A percentile compares a stretch with the other conserved stretches of the same genome.
Conservation (phyloP, 2,113 vertebrate species). For the Nibea albiflora region DNA sequence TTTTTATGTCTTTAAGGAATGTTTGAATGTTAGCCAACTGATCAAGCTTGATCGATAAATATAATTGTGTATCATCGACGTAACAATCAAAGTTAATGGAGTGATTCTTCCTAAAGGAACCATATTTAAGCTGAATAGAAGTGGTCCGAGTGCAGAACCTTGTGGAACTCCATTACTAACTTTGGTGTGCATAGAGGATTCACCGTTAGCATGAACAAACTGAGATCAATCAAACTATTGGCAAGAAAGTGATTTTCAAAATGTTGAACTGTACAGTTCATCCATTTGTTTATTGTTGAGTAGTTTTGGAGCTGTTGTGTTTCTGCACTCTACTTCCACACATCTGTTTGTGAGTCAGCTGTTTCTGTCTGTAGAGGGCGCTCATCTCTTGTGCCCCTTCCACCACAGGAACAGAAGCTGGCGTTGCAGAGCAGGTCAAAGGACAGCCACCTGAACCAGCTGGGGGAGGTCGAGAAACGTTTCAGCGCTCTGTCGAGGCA, state of each 20-base stretch:
- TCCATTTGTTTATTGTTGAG: neutral
- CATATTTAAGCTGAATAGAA: no score
- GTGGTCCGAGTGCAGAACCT: no score
- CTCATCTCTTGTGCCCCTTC: conserved; percentile 4
- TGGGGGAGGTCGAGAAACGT: conserved; percentile 91
- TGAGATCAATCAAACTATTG: neutral
- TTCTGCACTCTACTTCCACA: neutral
- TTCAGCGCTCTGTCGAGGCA: conserved; percentile 86
- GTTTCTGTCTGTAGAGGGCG: neutral
- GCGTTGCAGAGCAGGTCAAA: conserved; percentile 88
- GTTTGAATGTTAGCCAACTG: no score
- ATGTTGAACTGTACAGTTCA: neutral
- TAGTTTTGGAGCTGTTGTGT: neutral
- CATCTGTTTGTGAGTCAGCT: neutral
- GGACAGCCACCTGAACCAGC: conserved; percentile 90
- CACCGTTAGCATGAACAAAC: no score
- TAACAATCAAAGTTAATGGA: no score
- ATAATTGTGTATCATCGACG: no score
- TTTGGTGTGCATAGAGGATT: no score
- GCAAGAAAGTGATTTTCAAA: neutral
- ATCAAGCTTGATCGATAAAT: no score
- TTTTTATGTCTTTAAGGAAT: no score
- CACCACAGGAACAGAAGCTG: conserved; percentile 90
- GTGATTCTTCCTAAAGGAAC: no score
- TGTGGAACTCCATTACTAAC: no score